phyloP scores from a whole-genome alignment of 2,797 vertebrate species.

The Buphagus erythrorhynchus region DNA sequence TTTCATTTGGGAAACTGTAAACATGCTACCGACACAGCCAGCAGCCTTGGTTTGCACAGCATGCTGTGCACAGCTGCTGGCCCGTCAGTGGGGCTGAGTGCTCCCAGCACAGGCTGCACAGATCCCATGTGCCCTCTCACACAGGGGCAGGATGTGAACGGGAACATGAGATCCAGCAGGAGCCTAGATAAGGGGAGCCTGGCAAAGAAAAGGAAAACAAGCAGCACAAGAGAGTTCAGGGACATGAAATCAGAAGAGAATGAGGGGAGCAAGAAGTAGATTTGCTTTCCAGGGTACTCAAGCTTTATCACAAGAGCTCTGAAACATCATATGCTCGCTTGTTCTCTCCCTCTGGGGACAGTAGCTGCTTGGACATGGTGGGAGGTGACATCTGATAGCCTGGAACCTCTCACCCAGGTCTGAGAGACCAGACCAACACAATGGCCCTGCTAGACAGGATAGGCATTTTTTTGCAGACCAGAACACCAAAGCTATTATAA shows the following conservation, averaged over 20 bases:
- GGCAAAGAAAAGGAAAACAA: neutral
- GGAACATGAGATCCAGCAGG: neutral
- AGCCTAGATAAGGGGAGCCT: neutral
- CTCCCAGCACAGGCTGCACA: neutral
- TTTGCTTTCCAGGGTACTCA: neutral
- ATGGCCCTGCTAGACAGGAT: neutral
- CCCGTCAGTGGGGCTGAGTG: accelerated
- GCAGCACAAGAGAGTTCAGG: neutral
- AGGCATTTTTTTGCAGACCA: neutral
- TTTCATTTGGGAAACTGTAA: neutral
- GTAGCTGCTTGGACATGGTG: neutral
- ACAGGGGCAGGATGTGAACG: neutral
- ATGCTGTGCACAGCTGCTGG: neutral
- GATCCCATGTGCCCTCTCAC: neutral
- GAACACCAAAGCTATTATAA: neutral
- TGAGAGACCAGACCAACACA: neutral
- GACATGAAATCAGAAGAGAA: neutral
- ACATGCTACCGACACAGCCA: neutral
- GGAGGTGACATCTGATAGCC: neutral
- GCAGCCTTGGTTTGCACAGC: neutral
- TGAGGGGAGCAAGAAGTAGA: neutral
- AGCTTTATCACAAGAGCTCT: neutral
- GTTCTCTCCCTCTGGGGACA: neutral
- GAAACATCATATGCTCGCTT: accelerated
- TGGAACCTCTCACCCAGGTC: neutral